Conservation (phyloP, 1,140 invertebrate genomes). For the Drosophila sechellia region DNA sequence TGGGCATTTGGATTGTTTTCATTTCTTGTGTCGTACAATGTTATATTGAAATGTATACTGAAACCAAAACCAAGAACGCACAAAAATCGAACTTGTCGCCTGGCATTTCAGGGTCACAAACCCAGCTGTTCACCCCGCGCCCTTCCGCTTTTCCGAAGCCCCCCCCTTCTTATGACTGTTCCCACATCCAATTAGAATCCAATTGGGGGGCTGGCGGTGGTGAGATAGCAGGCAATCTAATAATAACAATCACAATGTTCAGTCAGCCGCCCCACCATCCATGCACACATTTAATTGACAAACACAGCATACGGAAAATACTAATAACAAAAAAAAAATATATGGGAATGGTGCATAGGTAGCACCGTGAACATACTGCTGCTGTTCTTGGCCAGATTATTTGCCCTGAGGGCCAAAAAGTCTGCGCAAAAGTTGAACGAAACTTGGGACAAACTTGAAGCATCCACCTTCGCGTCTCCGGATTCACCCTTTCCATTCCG, state of each 20-base stretch:
- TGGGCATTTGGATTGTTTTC: background rate
- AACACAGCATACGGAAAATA: constrained; percentile 2
- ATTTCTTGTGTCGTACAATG: background rate
- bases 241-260: constrained; percentile 34
- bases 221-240: constrained; percentile 17
- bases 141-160: background rate
- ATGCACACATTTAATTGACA: constrained; percentile 29
- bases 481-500: background rate
- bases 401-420: constrained; percentile 33
- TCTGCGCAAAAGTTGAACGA: constrained; percentile 49
- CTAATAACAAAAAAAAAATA: background rate
- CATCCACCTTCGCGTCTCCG: constrained; percentile 1
- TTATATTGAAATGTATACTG: background rate
- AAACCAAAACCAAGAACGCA: background rate
- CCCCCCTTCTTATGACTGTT: constrained; percentile 9
- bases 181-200: constrained; percentile 33
- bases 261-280: constrained; percentile 1
- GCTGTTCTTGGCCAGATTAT: constrained; percentile 26
- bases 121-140: background rate
- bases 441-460: constrained; percentile 36
- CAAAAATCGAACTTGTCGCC: constrained; percentile 18
- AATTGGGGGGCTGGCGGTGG: constrained; percentile 12
- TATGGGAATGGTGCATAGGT: constrained; percentile 11
- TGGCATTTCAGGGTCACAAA: constrained; percentile 32
- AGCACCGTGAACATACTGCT: constrained; percentile 1